phyloP scores from a whole-genome alignment of 2,113 vertebrate species.

The Fulmarus glacialis region DNA sequence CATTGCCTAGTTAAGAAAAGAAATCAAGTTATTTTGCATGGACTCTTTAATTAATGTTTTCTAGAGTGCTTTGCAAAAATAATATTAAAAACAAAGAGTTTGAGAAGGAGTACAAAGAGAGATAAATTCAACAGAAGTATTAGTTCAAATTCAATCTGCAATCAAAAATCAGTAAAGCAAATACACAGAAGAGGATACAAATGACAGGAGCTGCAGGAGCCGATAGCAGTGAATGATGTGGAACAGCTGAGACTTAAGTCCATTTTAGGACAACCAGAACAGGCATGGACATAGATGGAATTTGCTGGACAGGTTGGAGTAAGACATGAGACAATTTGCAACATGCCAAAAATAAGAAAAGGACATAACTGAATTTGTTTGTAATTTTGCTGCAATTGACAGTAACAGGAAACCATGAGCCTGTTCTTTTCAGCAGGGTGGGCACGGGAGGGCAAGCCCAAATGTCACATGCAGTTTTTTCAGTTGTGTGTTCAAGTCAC shows the following conservation, averaged over 20 bases:
- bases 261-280: background rate
- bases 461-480: background rate
- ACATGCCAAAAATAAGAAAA: background rate
- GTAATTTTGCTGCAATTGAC: background rate
- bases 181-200: background rate
- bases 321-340: background rate
- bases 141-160: background rate
- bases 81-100: background rate
- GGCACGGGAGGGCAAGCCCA: background rate
- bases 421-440: background rate
- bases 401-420: background rate
- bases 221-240: background rate
- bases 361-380: background rate
- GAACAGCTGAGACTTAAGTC: background rate
- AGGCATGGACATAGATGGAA: background rate
- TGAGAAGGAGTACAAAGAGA: background rate
- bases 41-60: background rate
- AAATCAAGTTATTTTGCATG: background rate
- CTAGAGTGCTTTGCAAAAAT: background rate
- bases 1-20: background rate
- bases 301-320: background rate
- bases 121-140: background rate
- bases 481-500: background rate
- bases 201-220: background rate
- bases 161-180: background rate